Evolutionary conservation across 2,113 vertebrate species (phyloP).

Genomic region (Rhynchomys soricoides): DNA sequence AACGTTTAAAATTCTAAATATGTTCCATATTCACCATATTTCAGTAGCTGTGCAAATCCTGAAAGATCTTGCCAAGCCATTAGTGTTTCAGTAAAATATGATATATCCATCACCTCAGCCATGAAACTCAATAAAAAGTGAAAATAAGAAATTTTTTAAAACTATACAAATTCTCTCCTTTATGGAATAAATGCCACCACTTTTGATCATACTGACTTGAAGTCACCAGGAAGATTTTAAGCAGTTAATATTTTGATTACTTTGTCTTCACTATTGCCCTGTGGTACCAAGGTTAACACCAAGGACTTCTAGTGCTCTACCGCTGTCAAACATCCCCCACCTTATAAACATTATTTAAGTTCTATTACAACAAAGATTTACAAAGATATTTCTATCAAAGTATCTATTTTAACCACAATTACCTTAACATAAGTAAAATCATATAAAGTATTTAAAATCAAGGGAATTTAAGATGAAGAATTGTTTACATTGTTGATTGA

Average conservation of each 20-base stretch:
- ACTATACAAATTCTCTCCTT: no score
- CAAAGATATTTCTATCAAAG: neutral
- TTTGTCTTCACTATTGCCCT: neutral
- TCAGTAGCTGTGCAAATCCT: neutral
- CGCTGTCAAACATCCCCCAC: neutral
- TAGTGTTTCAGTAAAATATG: neutral
- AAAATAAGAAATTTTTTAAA: no score
- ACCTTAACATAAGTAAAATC: neutral
- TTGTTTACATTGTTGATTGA: neutral
- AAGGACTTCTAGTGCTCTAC: neutral
- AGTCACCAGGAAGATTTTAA: neutral
- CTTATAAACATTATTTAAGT: neutral
- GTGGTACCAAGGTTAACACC: neutral
- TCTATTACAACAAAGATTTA: neutral
- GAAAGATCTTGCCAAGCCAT: neutral
- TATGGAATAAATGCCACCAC: neutral
- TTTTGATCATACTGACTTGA: neutral
- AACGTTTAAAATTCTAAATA: neutral
- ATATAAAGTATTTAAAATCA: neutral
- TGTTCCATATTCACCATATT: neutral
- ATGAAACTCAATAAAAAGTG: neutral
- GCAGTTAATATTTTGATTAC: neutral
- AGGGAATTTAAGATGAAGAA: neutral
- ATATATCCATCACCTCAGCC: neutral
- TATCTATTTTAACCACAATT: neutral